Conservation (phyloP, 2,797 vertebrate genomes). For the Hoplostethus atlanticus region DNA sequence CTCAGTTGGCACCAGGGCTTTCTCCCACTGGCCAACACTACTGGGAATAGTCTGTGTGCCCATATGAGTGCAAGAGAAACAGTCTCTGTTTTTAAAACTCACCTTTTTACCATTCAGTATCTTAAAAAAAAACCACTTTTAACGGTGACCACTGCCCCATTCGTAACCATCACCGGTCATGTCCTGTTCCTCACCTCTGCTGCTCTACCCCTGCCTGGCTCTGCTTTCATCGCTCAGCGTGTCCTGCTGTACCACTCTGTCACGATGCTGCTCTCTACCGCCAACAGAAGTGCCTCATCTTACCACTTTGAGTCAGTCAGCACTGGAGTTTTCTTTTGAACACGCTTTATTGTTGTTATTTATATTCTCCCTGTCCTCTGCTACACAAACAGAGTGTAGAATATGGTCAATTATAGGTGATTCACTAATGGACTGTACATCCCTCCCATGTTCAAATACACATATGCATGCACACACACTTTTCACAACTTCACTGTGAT, state of each 20-base stretch:
- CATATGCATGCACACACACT: not conserved
- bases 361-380: slow-evolving; percentile 29
- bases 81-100: slow-evolving; percentile 65
- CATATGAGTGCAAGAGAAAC: slow-evolving; percentile 45
- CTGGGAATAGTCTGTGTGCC: slow-evolving; percentile 55
- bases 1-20: slow-evolving; percentile 37
- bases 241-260: slow-evolving; percentile 57
- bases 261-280: slow-evolving; percentile 47
- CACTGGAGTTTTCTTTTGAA: slow-evolving; percentile 39
- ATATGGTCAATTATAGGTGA: slow-evolving; percentile 54
- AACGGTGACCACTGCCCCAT: slow-evolving; percentile 54
- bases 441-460: slow-evolving; percentile 1
- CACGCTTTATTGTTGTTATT: slow-evolving; percentile 41
- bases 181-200: slow-evolving; percentile 66
- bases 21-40: slow-evolving; percentile 35
- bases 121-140: slow-evolving; percentile 28
- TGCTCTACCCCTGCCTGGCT: slow-evolving; percentile 26
- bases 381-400: slow-evolving; percentile 21
- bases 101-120: slow-evolving; percentile 59
- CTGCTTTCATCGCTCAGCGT: slow-evolving; percentile 60
- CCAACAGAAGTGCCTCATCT: slow-evolving; percentile 56
- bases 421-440: slow-evolving; percentile 39
- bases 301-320: slow-evolving; percentile 58
- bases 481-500: slow-evolving; percentile 25
- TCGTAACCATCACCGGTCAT: slow-evolving; percentile 55